Evolutionary conservation across 2,888 invertebrate genomes (phyloP), one percentile per base, ranked within the genome.

Genomic region (Drosophila vallismaia): DNA sequence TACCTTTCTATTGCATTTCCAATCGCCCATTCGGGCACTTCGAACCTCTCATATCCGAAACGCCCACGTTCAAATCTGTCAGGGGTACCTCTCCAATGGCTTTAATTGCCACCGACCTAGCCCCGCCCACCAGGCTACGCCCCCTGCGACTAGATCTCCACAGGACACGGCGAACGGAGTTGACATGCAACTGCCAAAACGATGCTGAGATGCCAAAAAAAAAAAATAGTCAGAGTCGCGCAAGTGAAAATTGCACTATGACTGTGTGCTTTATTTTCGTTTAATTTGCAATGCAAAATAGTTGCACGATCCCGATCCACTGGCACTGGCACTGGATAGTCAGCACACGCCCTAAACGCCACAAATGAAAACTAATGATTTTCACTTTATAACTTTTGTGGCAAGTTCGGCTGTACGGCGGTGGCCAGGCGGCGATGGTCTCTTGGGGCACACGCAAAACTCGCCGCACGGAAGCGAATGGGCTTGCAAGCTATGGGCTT

Each of bases 331-430:
- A 12, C 59, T 50, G 66, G 76, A 19, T 10, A 19, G 24, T 9
- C 24, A 24, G 44, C 77, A 84, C 84, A 80, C 85, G 85, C 85
- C 85, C 87, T 82, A 77, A 85, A 75, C 67, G 79, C 83, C 83
- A 73, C 83, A 84, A 84, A 84, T 86, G 84, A 79, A 84, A 86
- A 86, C 84, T 81, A 86, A 85, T 85, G 85, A 83, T 85, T 85
- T 82, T 80, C 85, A 80, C 85, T 85, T 80, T 67, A 74, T 63
- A 74, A 64, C 59, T 38, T 55, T 26, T 14, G 48, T 12, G n/a
- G 40, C 26, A 36, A 36, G 36, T 36, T 40, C 7, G 28, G 24
- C 4, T 24, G 1, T 2, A 24, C 19, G 19, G 14, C 45, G 24
- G 55, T 6, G 28, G 31, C 14, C 33, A 40, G 26, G 54, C 38